Percentiles rank a stretch among this genome's conserved stretches.
phyloP scores from a whole-genome alignment of 2,797 vertebrate species.

The Coluber constrictor region DNA sequence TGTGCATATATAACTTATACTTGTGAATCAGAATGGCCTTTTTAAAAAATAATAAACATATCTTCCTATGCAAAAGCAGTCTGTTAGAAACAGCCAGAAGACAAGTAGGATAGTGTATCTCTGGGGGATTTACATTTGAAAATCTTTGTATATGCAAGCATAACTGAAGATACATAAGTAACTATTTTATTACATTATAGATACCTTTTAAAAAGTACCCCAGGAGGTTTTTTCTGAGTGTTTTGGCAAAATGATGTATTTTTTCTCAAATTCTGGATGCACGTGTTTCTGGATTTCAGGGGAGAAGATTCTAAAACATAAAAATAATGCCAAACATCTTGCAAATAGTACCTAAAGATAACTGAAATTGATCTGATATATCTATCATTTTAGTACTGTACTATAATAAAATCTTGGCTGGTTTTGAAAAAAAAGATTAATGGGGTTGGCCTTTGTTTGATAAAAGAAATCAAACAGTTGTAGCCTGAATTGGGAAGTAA shows the following conservation, averaged over 20 bases:
- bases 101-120: neutral
- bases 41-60: neutral
- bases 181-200: neutral
- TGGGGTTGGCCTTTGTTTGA: neutral
- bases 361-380: slow-evolving; percentile 3
- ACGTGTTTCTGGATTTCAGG: slow-evolving; percentile 46
- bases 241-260: slow-evolving; percentile 42
- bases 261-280: slow-evolving; percentile 38
- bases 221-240: slow-evolving; percentile 46
- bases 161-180: neutral
- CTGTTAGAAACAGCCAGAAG: neutral
- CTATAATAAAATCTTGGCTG: neutral
- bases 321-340: slow-evolving; percentile 17
- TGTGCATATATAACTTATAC: neutral
- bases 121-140: neutral
- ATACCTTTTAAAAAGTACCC: slow-evolving; percentile 51
- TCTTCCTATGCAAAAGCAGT: neutral
- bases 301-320: slow-evolving; percentile 54
- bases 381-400: neutral
- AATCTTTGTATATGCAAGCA: neutral
- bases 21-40: neutral
- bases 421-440: neutral
- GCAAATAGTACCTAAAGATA: slow-evolving; percentile 21
- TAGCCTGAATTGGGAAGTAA: neutral
- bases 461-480: neutral